Conservation (phyloP, 2,113 vertebrate genomes). For the Phainopepla nitens region DNA sequence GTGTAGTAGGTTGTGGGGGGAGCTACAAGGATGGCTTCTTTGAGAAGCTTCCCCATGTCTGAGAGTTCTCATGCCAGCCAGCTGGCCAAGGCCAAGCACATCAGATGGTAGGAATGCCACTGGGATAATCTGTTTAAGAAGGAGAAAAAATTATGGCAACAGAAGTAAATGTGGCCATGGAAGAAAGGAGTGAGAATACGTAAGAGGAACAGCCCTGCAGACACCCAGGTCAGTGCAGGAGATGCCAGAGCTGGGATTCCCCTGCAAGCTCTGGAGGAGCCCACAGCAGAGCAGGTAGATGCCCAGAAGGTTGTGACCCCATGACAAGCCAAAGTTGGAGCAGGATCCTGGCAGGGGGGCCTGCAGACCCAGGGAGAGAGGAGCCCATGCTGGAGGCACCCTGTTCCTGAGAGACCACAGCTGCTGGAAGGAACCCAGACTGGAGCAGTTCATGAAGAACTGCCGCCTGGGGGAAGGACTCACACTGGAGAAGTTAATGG, state of each 20-base stretch:
- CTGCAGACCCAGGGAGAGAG: neutral
- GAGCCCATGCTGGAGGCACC: neutral
- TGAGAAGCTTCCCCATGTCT: neutral
- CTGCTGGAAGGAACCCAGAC: accelerated
- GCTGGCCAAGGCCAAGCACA: neutral
- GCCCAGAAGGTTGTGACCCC: neutral
- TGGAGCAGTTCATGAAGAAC: neutral
- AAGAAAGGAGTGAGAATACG: neutral
- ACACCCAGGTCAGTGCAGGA: neutral
- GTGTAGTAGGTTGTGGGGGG: neutral
- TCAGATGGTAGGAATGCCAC: neutral
- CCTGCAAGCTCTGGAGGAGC: neutral
- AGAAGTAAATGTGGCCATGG: neutral
- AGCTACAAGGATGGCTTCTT: neutral
- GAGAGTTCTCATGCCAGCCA: neutral
- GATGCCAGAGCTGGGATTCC: neutral
- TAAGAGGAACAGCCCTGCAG: neutral
- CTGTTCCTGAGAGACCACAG: neutral
- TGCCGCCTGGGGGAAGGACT: neutral
- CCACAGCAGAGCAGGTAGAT: accelerated
- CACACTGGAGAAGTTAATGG: accelerated
- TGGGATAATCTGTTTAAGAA: neutral
- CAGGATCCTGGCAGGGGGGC: neutral
- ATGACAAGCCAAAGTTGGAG: neutral
- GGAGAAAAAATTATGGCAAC: neutral